These are phyloP conservation scores for Tetramorium parvispinum DNA, from an alignment of 1,140 invertebrate genomes.

Conservation along the genomic window DNA sequence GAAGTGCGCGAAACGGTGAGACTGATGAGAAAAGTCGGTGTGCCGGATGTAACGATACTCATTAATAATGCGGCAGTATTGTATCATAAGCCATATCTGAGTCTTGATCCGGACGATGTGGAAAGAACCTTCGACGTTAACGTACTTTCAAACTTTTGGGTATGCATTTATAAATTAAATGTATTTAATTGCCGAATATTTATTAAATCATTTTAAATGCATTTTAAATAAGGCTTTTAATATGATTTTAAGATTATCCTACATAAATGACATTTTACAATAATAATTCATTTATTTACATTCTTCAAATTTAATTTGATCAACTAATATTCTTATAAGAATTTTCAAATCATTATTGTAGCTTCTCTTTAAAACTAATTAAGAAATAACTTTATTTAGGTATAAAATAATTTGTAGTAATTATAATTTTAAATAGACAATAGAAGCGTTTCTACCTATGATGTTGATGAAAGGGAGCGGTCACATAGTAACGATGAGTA, in stretches of 20 bases:
- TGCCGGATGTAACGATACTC: slow-evolving; percentile 79
- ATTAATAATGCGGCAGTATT: slow-evolving; percentile 81
- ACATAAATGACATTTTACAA: neutral
- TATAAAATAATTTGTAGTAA: neutral
- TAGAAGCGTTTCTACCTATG: slow-evolving; percentile 92
- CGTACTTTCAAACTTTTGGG: slow-evolving; percentile 81
- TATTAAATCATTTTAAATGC: neutral
- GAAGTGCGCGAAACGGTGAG: slow-evolving; percentile 76
- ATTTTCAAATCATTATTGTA: neutral
- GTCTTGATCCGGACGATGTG: slow-evolving; percentile 72
- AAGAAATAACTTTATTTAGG: neutral
- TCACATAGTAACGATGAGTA: slow-evolving; percentile 97
- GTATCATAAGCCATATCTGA: slow-evolving; percentile 70
- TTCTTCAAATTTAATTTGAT: neutral
- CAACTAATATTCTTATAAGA: neutral
- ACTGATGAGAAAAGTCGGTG: slow-evolving; percentile 76
- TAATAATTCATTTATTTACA: neutral
- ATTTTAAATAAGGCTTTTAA: neutral
- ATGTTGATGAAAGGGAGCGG: slow-evolving; percentile 95
- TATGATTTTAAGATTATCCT: neutral
- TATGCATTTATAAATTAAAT: slow-evolving; percentile 35
- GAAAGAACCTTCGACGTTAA: slow-evolving; percentile 77
- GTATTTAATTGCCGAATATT: neutral
- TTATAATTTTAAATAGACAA: slow-evolving; percentile 86
- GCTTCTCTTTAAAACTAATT: neutral